phyloP scores from a whole-genome alignment of 2,113 vertebrate species.

The Apodemus sylvaticus region DNA sequence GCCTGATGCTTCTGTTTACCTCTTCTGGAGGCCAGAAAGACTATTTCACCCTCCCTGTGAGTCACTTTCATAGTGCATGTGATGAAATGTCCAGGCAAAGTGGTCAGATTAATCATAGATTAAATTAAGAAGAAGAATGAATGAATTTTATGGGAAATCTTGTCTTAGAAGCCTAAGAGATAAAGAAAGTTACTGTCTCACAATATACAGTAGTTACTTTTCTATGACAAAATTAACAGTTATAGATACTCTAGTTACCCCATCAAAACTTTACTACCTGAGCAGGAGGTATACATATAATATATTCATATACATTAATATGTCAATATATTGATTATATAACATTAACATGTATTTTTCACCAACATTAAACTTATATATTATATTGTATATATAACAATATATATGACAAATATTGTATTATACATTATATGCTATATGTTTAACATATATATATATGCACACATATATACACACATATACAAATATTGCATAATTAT shows the following conservation, averaged over 20 bases:
- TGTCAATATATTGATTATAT: too few species aligned
- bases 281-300: not conserved
- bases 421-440: too few species aligned
- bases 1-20: not conserved
- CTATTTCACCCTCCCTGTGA: not conserved
- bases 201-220: not conserved
- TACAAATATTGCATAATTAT: too few species aligned
- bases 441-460: too few species aligned
- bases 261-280: not conserved
- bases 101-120: not conserved
- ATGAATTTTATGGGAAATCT: not conserved
- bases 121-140: not conserved
- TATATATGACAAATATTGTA: too few species aligned
- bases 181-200: not conserved
- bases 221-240: not conserved
- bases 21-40: not conserved
- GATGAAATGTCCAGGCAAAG: not conserved
- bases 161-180: not conserved
- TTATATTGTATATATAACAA: too few species aligned
- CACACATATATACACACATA: too few species aligned
- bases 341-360: too few species aligned
- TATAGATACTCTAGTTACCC: not conserved
- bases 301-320: not conserved
- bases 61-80: not conserved
- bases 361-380: too few species aligned